Percentiles rank a stretch among this genome's conserved stretches.
Conservation (phyloP, 2,888 invertebrate species). For the Allacma fusca region DNA sequence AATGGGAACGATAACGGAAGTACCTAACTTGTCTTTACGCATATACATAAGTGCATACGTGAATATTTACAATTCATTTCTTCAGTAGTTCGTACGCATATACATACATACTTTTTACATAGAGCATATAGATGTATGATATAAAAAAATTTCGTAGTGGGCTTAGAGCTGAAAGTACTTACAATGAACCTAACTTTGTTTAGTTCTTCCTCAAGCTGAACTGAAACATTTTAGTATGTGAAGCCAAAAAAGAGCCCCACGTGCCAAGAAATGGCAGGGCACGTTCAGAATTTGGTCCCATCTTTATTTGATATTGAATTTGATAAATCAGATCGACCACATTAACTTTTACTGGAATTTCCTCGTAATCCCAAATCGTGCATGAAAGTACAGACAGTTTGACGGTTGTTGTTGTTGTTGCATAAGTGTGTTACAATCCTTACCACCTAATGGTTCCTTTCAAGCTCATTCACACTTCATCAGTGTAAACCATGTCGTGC, state of each 20-base stretch:
- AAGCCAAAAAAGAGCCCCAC: background rate
- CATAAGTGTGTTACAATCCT: background rate
- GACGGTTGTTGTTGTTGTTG: background rate
- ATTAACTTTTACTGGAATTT: constrained; percentile 6
- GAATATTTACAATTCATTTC: no score
- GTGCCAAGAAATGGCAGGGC: constrained; percentile 3
- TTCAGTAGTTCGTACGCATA: no score
- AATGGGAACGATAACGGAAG: background rate
- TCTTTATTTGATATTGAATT: constrained; percentile 2
- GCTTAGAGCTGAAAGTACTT: no score
- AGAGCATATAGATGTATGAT: no score
- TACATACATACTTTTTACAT: no score
- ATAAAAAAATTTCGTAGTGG: no score
- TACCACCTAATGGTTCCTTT: background rate
- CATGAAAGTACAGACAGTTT: background rate
- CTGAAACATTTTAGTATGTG: background rate
- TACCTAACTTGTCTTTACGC: background rate
- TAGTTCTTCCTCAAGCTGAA: background rate
- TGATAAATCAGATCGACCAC: constrained; percentile 1
- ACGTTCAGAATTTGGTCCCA: background rate
- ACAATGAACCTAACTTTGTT: background rate
- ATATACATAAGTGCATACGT: no score
- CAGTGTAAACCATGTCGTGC: background rate
- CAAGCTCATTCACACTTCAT: constrained; percentile 1
- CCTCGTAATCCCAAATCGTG: background rate